These are phyloP conservation scores for Riptortus pedestris DNA, from an alignment of 1,140 invertebrate genomes.

Conservation along the genomic window DNA sequence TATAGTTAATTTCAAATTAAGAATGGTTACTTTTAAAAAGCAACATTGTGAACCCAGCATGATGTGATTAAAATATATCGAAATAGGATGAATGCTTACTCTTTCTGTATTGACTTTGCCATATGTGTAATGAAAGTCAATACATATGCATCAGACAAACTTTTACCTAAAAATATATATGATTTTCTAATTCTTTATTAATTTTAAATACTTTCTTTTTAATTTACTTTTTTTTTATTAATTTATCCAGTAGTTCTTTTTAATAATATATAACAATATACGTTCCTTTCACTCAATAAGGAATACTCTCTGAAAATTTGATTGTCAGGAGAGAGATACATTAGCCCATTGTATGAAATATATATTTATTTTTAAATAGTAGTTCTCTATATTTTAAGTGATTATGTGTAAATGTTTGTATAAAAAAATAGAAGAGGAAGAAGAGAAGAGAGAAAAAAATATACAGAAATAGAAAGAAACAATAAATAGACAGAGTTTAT, in stretches of 20 bases:
- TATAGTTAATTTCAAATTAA: too few relatives aligned
- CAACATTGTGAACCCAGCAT: too few relatives aligned
- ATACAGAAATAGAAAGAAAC: slow-evolving; percentile 4
- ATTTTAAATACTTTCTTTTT: neutral
- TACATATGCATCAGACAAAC: neutral
- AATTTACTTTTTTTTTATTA: neutral
- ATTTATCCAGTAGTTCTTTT: too few relatives aligned
- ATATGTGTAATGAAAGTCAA: neutral
- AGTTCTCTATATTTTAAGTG: neutral
- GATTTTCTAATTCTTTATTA: neutral
- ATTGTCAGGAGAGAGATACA: slow-evolving; percentile 16
- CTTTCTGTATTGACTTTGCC: too few relatives aligned
- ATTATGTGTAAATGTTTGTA: slow-evolving; percentile 4
- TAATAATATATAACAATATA: neutral
- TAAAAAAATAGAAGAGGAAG: slow-evolving; percentile 1
- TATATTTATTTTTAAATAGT: slow-evolving; percentile 4
- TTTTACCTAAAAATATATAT: neutral
- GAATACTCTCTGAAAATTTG: slow-evolving; percentile 14
- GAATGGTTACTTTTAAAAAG: too few relatives aligned
- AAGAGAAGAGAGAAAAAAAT: slow-evolving; percentile 4
- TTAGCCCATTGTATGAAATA: slow-evolving; percentile 12
- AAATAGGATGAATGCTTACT: too few relatives aligned
- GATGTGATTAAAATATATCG: too few relatives aligned
- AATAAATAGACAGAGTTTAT: slow-evolving; percentile 9
- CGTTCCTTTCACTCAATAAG: neutral